Percentiles rank a stretch among this genome's conserved stretches.
phyloP scores from a whole-genome alignment of 2,113 vertebrate genomes.

The Tyto alba region DNA sequence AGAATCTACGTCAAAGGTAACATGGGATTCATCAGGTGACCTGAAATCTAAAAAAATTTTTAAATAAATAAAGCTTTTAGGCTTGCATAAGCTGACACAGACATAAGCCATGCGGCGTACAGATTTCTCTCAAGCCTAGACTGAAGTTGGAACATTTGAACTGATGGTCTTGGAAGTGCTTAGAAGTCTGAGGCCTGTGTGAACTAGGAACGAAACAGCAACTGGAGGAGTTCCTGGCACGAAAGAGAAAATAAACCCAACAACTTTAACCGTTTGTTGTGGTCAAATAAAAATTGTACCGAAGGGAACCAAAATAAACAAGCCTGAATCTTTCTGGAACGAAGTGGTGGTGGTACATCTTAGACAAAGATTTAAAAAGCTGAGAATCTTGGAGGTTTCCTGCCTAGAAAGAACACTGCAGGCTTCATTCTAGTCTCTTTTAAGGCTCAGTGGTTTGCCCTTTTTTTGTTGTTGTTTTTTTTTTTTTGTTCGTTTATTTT shows the following conservation, averaged over 20 bases:
- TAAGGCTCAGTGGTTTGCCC: background rate
- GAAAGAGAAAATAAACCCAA: background rate
- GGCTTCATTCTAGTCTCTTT: background rate
- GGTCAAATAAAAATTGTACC: background rate
- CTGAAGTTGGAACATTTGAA: background rate
- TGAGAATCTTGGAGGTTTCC: background rate
- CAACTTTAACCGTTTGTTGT: background rate
- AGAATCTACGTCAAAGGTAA: slow-evolving; percentile 84
- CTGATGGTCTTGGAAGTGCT: background rate
- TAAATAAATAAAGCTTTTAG: background rate
- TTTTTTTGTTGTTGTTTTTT: background rate
- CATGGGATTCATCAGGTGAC: slow-evolving; percentile 74
- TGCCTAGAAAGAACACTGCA: background rate
- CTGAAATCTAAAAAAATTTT: slow-evolving; percentile 67
- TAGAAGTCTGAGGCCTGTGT: background rate
- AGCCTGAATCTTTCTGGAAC: background rate
- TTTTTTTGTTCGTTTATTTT: background rate
- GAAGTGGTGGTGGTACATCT: background rate
- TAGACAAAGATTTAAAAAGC: background rate
- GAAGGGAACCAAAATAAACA: background rate
- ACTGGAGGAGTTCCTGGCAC: background rate
- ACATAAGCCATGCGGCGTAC: background rate
- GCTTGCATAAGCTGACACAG: background rate
- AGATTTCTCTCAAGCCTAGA: background rate
- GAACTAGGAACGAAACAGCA: background rate